Base-by-base conservation (phyloP, 2,888 invertebrate species). In the Siphlonurus alternatus region DNA sequence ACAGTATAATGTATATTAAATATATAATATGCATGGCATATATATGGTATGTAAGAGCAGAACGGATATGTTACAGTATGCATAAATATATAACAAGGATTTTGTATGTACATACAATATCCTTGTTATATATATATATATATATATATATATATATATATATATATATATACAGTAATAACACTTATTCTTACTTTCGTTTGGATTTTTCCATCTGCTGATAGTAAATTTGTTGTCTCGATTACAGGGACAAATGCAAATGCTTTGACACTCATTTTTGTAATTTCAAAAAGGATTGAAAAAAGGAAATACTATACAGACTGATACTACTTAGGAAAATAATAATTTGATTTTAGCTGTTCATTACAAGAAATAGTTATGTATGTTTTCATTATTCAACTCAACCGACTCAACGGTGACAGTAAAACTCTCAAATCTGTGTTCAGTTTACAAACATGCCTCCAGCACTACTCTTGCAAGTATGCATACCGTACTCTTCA, bases 141-240 rank as follows among this genome's bases (percentile, higher is more conserved):
- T 65, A 22, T 56, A 23, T 63, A 63, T 15, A 63, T 53, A 24
- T 25, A 61, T 7, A 65, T 63, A 23, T 63, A 60, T 59, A 63
- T 63, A 59, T 60, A 65, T n/a, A 63, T 63, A 63, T 65, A 63
- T 23, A 63, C 61, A 22, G 38, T 61, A 61, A 65, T 65, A 18
- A 51, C 15, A 56, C 23, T 15, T 7, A 59, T 63, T 54, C 24
- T 15, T 59, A 25, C 24, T 38, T 59, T 62, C 18, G 62, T 53
- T 53, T 62, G 54, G 18, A 38, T 18, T 23, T 53, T 51, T 53
- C 53, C 62, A 23, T 20, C 23, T 62, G 23, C 38, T 2, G 23
- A 2, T 15, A 24, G 56, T n/a, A 63, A 61, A n/a, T 22, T 56
- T n/a, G 56, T 7, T 20, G 61, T 23, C 23, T 64, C 61, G 20